A percentile compares a stretch with the other conserved stretches of the same genome.
These are phyloP conservation scores for Dorcus parallelipipedus DNA, from an alignment of 2,888 invertebrate genomes.

Conservation along the genomic window DNA sequence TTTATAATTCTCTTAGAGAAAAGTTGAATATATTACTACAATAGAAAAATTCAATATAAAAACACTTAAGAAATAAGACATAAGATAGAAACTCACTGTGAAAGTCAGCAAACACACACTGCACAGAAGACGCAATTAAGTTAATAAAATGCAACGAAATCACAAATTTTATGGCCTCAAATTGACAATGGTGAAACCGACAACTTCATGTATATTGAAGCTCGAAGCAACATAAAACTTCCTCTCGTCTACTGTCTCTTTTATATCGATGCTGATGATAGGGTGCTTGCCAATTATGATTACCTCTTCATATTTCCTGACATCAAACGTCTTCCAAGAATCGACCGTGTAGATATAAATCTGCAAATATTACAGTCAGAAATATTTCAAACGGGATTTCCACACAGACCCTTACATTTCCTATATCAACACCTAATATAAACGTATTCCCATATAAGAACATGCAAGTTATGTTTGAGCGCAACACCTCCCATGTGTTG, in stretches of 20 bases:
- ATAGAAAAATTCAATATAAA: too few species aligned
- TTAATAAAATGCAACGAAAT: too few species aligned
- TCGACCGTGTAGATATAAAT: constrained; percentile 45
- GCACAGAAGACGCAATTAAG: too few species aligned
- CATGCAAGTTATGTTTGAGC: constrained; percentile 43
- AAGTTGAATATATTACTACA: too few species aligned
- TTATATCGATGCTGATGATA: constrained; percentile 42
- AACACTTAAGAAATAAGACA: too few species aligned
- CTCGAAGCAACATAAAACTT: constrained; percentile 43
- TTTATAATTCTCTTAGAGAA: too few species aligned
- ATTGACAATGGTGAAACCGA: constrained; percentile 17
- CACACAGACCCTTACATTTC: constrained; percentile 36
- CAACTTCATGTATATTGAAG: constrained; percentile 42
- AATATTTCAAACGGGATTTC: not conserved
- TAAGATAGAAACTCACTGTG: too few species aligned
- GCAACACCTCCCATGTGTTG: constrained; percentile 42
- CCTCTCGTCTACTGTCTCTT: constrained; percentile 37
- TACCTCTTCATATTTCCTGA: constrained; percentile 40
- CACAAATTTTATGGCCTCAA: constrained; percentile 1
- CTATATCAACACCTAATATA: constrained; percentile 42
- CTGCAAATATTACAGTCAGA: constrained; percentile 24
- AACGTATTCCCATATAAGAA: constrained; percentile 46
- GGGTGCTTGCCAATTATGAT: constrained; percentile 43
- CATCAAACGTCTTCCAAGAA: constrained; percentile 45
- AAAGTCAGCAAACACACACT: too few species aligned